A percentile compares a stretch with the other conserved stretches of the same genome.
phyloP scores from a whole-genome alignment of 2,888 invertebrate genomes.

The Blastobasis lacticolella region DNA sequence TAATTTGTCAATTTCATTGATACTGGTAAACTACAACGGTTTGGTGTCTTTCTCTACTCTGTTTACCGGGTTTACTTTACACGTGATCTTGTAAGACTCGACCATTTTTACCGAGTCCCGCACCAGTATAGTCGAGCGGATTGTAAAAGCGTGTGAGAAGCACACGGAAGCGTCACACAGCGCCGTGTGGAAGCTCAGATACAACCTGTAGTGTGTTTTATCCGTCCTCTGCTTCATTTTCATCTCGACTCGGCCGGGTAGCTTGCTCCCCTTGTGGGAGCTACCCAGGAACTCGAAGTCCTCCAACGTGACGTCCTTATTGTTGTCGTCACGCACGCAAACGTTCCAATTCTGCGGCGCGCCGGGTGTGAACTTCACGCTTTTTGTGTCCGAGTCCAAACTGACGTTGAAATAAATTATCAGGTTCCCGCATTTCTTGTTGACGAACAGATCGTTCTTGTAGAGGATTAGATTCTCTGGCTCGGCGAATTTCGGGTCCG shows the following conservation, averaged over 20 bases:
- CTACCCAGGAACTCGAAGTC: conserved; percentile 59
- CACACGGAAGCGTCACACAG: conserved; percentile 51
- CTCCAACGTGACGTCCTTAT: conserved; percentile 51
- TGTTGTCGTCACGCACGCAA: conserved; percentile 49
- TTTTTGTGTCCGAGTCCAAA: conserved; percentile 49
- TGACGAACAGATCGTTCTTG: conserved; percentile 62
- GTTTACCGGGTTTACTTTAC: conserved; percentile 63
- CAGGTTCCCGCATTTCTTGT: conserved; percentile 55
- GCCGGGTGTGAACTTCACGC: conserved; percentile 69
- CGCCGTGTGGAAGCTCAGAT: conserved; percentile 58
- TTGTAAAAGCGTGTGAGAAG: conserved; percentile 58
- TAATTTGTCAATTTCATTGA: too few species aligned
- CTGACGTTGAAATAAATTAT: conserved; percentile 63
- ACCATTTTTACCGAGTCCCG: conserved; percentile 62
- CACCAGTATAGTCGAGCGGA: conserved; percentile 57
- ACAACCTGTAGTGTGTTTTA: conserved; percentile 61
- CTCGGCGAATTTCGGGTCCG: conserved; percentile 49
- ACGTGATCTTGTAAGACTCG: conserved; percentile 65
- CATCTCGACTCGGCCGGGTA: conserved; percentile 63
- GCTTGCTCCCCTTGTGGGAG: conserved; percentile 42
- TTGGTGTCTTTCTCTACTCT: conserved; percentile 16
- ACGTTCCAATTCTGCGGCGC: conserved; percentile 74
- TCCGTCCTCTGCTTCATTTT: conserved; percentile 55
- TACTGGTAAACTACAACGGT: conserved; percentile 1
- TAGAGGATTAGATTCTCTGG: conserved; percentile 61